Evolutionary conservation across 2,797 vertebrate genomes (phyloP), one percentile per base, ranked within the genome.

Genomic region (Gambusia yucatana): DNA sequence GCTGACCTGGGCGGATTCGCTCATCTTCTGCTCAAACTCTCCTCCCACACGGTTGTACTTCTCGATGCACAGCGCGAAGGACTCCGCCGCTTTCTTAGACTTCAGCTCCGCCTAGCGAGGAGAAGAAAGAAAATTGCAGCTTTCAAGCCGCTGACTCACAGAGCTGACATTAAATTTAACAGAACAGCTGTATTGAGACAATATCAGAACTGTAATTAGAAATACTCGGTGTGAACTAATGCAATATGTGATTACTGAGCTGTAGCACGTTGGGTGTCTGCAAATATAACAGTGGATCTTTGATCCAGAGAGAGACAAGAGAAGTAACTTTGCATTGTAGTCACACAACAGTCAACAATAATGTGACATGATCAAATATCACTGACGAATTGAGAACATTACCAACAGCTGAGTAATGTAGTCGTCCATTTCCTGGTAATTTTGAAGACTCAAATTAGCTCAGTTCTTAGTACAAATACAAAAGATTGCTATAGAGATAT

Each of bases 21-120:
- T 94, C 98, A 99, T 98, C 94, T 97, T 97, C 93, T 97, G 97
- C 91, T 99, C 97, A 63, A 98, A 99, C 89, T 99, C 98, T 0
- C 95, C 95, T 0, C 97, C 96, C 50, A 97, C 97, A 0, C 91
- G 87, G 84, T 98, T 99, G 94, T 98, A 97, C 80, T 98, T 99
- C 72, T 98, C 97, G 77, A 98, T 96, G 0, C 96, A 96, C n/a
- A 96, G 81, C 0, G 95, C 92, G 71, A 99, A 96, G 0, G 95
- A 95, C 86, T 98, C 97, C 0, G 96, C 96, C 0, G 97, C 97
- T 95, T 99, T 99, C 90, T 96, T 97, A n/a, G 97, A 98, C 94
- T 99, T 99, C 59, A 96, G 91, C 92, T 99, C 97, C 14, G 97
- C 97, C 98, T 99, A 87, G 92, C 75, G 91, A 92, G 82, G 8